Base-by-base conservation (phyloP, 2,888 invertebrate genomes). In the Deroplatys truncata region DNA sequence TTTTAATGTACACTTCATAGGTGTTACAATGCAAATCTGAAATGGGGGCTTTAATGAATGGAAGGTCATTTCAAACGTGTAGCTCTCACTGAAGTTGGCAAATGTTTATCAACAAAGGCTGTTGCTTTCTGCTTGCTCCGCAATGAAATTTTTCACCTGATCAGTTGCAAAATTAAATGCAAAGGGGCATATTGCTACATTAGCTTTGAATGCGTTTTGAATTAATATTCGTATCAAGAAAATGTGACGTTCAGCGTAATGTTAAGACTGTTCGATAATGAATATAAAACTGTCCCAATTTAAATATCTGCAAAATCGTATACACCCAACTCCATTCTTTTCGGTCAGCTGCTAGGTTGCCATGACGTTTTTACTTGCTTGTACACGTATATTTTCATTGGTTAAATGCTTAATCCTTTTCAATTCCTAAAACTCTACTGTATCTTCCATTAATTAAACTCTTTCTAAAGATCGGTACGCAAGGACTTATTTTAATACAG, bases 91-190 rank as follows among this genome's bases (percentile, higher is more conserved):
- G 56, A 72, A 72, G 89, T 72, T 85, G 89, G 85, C 89, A 84
- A 35, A 83, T 43, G 88, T 89, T 89, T 89, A 85, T 89, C 89
- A 89, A 89, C 89, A 89, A 89, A 89, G 88, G 88, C 87, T 87
- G 87, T 87, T 87, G 83, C 87, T 87, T 83, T 83, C 83, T 87
- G 29, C 29, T 56, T 87, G 29, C 29, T 56, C 72, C 16, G 82
- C 72, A 25, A 15, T 86, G 20, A 15, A 28, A 28, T 20, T 28
- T 28, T 87, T 16, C 1, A 72, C 25, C 20, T 72, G 56, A 72
- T 72, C 25, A 72, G 20, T 72, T 4, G 56, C 56, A 16, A 72
- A 72, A 72, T 20, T 72, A 72, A 5, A 43, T 13, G 43, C 43
- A 43, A 0, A 72, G 56, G 20, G 2, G 56, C 20, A 56, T 56